phyloP scores from a whole-genome alignment of 2,113 vertebrate genomes.

The Gavialis gangeticus region DNA sequence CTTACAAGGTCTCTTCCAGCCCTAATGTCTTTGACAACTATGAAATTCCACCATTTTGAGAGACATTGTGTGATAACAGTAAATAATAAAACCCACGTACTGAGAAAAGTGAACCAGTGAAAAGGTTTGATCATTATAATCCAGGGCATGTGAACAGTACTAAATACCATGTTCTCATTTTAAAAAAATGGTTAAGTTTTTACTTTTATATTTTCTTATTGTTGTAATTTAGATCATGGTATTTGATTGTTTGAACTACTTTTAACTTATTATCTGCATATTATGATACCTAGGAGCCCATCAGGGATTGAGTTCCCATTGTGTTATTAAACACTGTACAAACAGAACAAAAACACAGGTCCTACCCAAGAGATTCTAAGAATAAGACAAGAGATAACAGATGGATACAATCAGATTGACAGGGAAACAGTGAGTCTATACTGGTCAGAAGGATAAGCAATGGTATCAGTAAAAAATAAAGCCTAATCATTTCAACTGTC shows the following conservation, averaged over 20 bases:
- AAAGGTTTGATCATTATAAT: not conserved
- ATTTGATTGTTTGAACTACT: not conserved
- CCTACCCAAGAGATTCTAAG: not conserved
- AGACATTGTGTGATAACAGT: not conserved
- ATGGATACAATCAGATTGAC: not conserved
- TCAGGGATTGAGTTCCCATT: accelerated
- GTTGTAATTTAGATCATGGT: not conserved
- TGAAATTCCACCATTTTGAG: not conserved
- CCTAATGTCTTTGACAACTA: no score
- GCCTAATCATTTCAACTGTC: not conserved
- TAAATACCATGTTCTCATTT: not conserved
- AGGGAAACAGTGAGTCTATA: not conserved
- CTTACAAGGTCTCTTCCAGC: no score
- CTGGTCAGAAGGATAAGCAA: not conserved
- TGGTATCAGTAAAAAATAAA: not conserved
- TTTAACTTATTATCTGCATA: not conserved
- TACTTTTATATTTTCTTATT: not conserved
- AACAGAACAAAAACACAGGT: not conserved
- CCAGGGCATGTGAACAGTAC: not conserved
- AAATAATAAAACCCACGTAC: not conserved
- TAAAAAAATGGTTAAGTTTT: not conserved
- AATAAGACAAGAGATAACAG: accelerated
- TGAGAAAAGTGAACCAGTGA: not conserved
- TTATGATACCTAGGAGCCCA: not conserved
- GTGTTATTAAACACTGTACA: accelerated